A percentile compares a stretch with the other conserved stretches of the same genome.
Conservation (phyloP, 2,888 invertebrate species). For the Coleophora deauratella region DNA sequence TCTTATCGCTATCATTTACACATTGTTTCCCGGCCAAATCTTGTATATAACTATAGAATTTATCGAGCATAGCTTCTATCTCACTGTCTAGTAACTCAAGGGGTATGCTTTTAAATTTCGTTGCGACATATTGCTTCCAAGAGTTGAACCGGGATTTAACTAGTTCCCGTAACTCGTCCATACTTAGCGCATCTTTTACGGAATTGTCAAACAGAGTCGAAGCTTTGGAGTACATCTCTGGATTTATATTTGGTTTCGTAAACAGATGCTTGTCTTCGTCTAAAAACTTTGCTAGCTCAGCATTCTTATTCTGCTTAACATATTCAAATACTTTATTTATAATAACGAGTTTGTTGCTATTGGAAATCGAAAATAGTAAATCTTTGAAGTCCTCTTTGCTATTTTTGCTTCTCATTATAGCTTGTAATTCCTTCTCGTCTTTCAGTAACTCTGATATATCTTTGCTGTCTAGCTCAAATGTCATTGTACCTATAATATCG, state of each 20-base stretch:
- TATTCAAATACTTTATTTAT: conserved; percentile 59
- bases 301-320: conserved; percentile 47
- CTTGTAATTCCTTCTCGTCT: conserved; percentile 49
- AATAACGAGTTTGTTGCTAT: conserved; percentile 39
- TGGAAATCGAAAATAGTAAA: conserved; percentile 48
- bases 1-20: conserved; percentile 35
- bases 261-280: conserved; percentile 45
- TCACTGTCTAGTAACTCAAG: conserved; percentile 48
- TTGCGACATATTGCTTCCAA: conserved; percentile 51
- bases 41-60: conserved; percentile 54
- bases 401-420: conserved; percentile 40
- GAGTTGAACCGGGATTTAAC: conserved; percentile 46
- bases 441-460: conserved; percentile 45
- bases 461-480: conserved; percentile 51
- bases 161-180: conserved; percentile 49
- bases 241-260: conserved; percentile 33
- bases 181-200: conserved; percentile 51
- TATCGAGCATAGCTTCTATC: conserved; percentile 51
- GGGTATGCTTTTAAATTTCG: conserved; percentile 51
- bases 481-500: conserved; percentile 44
- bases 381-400: conserved; percentile 53
- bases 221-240: conserved; percentile 49
- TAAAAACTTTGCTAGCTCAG: conserved; percentile 44
- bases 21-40: conserved; percentile 45
- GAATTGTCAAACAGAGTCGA: conserved; percentile 50